Conservation (phyloP, 2,113 vertebrate genomes). For the Engystomops pustulosus region DNA sequence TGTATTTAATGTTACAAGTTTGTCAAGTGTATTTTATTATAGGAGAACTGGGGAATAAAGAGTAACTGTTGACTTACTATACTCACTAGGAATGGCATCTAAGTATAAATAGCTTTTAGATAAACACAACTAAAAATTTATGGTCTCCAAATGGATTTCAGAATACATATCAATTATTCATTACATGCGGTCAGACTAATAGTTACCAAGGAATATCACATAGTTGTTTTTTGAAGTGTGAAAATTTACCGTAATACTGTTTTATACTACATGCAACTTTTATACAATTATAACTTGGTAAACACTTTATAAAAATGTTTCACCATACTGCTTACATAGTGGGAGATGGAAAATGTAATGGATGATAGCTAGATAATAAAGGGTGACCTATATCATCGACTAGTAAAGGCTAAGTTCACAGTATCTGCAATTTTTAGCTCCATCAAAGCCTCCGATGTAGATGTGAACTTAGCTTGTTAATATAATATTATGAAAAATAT, state of each 20-base stretch:
- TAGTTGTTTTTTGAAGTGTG: background rate
- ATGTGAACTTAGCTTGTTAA: too few species aligned
- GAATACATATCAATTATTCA: background rate
- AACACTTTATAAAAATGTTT: background rate
- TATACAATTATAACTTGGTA: background rate
- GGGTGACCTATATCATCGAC: too few species aligned
- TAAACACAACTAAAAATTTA: background rate
- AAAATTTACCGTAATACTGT: background rate
- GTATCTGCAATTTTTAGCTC: too few species aligned
- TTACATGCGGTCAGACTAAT: background rate
- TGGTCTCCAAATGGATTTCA: background rate
- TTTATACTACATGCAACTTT: background rate
- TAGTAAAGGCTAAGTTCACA: too few species aligned
- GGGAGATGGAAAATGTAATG: background rate
- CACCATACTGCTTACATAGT: background rate
- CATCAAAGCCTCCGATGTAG: too few species aligned
- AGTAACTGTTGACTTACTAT: too few species aligned
- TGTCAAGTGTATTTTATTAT: too few species aligned
- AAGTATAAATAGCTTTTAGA: background rate
- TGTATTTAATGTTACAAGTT: too few species aligned
- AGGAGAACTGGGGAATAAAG: too few species aligned
- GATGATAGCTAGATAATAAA: too few species aligned
- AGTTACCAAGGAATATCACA: background rate
- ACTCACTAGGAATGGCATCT: too few species aligned
- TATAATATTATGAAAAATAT: too few species aligned